Evolutionary conservation across 2,113 vertebrate species (phyloP).

Genomic region (Panthera leo): DNA sequence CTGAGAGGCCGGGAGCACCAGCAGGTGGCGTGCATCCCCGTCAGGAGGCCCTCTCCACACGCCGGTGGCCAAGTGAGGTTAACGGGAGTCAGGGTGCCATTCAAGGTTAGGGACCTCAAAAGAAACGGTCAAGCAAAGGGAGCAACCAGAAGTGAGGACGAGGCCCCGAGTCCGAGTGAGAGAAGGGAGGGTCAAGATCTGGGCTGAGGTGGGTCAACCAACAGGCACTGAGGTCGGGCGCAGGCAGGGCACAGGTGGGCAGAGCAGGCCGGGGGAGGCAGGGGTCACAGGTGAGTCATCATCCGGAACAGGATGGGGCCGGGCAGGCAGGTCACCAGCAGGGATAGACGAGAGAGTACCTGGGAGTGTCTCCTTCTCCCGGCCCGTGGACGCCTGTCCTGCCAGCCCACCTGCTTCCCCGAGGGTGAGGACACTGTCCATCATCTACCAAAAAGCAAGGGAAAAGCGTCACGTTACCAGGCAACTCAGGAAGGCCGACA

Average conservation of each 20-base stretch:
- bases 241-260: slow-evolving; percentile 65
- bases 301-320: slow-evolving; percentile 49
- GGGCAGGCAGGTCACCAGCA: slow-evolving; percentile 65
- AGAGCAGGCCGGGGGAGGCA: slow-evolving; percentile 61
- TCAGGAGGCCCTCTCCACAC: background rate
- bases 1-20: background rate
- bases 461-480: slow-evolving; percentile 62
- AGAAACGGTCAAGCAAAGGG: slow-evolving; percentile 49
- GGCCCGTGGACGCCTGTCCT: slow-evolving; percentile 70
- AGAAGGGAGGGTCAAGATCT: background rate
- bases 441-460: slow-evolving; percentile 78
- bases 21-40: background rate
- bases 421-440: slow-evolving; percentile 69
- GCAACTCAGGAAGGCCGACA: background rate
- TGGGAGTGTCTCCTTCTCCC: slow-evolving; percentile 71
- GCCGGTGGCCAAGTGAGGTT: background rate
- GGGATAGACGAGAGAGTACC: slow-evolving; percentile 69
- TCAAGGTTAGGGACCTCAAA: slow-evolving; percentile 18
- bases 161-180: background rate
- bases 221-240: slow-evolving; percentile 44
- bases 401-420: slow-evolving; percentile 76
- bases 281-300: slow-evolving; percentile 58
- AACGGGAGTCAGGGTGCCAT: background rate
- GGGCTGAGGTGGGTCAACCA: slow-evolving; percentile 35
- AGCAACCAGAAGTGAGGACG: slow-evolving; percentile 52